Evolutionary conservation across 1,140 invertebrate genomes (phyloP).

Genomic region (Thalassaphorura encarpata): DNA sequence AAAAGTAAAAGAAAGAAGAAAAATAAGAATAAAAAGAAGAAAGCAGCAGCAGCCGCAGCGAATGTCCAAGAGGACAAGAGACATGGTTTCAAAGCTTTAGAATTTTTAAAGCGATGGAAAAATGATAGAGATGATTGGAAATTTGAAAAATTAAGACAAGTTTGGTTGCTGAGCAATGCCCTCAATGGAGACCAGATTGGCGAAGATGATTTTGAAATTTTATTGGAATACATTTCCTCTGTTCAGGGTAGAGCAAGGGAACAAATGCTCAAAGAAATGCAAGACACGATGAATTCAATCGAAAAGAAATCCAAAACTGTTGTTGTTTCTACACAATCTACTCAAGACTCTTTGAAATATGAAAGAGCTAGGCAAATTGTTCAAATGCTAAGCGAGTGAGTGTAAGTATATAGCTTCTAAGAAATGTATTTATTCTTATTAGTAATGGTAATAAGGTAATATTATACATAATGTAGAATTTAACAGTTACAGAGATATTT

Average conservation of each 20-base stretch:
- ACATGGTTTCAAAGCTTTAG: conserved; percentile 7
- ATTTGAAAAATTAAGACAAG: conserved; percentile 61
- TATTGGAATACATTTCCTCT: conserved; percentile 59
- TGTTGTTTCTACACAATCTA: conserved; percentile 31
- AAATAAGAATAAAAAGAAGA: not conserved
- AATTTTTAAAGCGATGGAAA: conserved; percentile 47
- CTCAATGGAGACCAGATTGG: conserved; percentile 48
- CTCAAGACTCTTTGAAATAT: conserved; percentile 39
- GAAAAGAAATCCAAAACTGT: conserved; percentile 43
- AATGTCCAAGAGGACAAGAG: not conserved
- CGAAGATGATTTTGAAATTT: conserved; percentile 48
- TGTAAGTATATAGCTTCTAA: too few species aligned
- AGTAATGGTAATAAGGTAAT: too few species aligned
- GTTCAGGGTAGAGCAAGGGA: conserved; percentile 53
- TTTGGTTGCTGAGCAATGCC: conserved; percentile 59
- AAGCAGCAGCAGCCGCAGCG: not conserved
- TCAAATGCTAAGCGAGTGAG: conserved; percentile 39
- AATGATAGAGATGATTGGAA: conserved; percentile 57
- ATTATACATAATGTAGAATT: too few species aligned
- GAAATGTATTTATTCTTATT: too few species aligned
- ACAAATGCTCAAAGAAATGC: conserved; percentile 48
- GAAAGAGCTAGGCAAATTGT: conserved; percentile 44
- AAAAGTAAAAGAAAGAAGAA: not conserved
- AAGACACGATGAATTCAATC: conserved; percentile 50
- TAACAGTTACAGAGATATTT: too few species aligned